Base-by-base conservation (phyloP, 2,888 invertebrate genomes). In the Epinotia bilunana region DNA sequence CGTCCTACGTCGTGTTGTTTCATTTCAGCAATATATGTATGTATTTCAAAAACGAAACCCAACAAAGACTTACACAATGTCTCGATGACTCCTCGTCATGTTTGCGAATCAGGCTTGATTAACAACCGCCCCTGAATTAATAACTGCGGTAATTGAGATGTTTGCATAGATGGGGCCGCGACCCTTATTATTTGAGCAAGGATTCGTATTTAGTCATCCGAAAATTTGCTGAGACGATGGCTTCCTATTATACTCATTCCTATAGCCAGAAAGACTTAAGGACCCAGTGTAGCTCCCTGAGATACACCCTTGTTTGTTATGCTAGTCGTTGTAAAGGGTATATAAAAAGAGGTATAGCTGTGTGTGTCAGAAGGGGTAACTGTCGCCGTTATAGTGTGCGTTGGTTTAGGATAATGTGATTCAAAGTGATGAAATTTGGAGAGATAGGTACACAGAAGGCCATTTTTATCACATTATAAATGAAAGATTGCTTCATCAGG, bases 111-210 rank as follows among this genome's bases (percentile, higher is more conserved):
- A 84, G 80, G 81, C 83, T 82, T 86, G 86, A 87, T 88, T 87
- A 88, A 88, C 88, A 87, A 88, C 84, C 84, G 80, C 86, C 88
- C 84, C 87, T 87, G 89, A 89, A 89, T 93, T 93, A 93, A 92
- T 92, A 92, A 92, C 83, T 81, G 81, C 83, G 81, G 93, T 93
- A 93, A 93, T 93, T 93, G 93, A 93, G 93, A 93, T 91, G 91
- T 93, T 93, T 91, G 91, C 88, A 78, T 83, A 85, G 84, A 84
- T 81, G 83, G 88, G 89, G 88, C 85, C 86, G 84, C 81, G 76
- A 81, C 84, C 84, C 83, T 82, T 82, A 82, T 88, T 90, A 86
- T 91, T 91, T 89, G 89, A 87, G 83, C 87, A 86, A 81, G 84
- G 88, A 90, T 89, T 91, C 88, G 83, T 88, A 91, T 88, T 91